Percentiles rank a stretch among this genome's conserved stretches.
These are phyloP conservation scores for Harmothoe impar DNA, from an alignment of 2,888 invertebrate genomes.

Conservation along the genomic window DNA sequence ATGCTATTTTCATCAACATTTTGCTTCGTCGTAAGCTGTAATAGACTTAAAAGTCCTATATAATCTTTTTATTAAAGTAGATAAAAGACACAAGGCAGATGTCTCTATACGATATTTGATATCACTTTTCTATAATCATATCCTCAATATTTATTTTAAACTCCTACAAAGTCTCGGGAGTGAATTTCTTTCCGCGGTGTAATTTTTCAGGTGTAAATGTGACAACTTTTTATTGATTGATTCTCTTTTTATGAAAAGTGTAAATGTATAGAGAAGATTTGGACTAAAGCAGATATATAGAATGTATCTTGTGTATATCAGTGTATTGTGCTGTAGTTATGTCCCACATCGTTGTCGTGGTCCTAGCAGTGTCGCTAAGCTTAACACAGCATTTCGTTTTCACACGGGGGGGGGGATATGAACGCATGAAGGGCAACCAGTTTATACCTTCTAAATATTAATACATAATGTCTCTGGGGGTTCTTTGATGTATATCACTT, in stretches of 20 bases:
- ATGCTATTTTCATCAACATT: background rate
- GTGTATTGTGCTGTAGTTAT: slow-evolving; percentile 9
- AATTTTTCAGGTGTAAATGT: background rate
- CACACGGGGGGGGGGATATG: too few species aligned
- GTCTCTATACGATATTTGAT: background rate
- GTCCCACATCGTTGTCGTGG: background rate
- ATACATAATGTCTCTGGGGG: too few species aligned
- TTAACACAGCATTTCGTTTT: background rate
- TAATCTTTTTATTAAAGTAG: background rate
- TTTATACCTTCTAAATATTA: too few species aligned
- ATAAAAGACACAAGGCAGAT: background rate
- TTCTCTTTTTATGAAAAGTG: too few species aligned
- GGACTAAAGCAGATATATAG: background rate
- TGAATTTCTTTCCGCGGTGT: background rate
- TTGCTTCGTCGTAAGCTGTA: background rate
- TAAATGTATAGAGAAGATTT: too few species aligned
- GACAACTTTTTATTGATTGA: background rate
- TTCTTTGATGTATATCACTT: too few species aligned
- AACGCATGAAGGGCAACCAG: too few species aligned
- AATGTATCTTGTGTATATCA: background rate
- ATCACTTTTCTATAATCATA: background rate
- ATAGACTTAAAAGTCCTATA: background rate
- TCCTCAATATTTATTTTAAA: background rate
- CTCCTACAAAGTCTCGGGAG: background rate
- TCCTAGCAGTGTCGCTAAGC: background rate